Percentiles rank a stretch among this genome's conserved stretches.
Conservation (phyloP, 2,797 vertebrate species). For the Nyctalus aviator region DNA sequence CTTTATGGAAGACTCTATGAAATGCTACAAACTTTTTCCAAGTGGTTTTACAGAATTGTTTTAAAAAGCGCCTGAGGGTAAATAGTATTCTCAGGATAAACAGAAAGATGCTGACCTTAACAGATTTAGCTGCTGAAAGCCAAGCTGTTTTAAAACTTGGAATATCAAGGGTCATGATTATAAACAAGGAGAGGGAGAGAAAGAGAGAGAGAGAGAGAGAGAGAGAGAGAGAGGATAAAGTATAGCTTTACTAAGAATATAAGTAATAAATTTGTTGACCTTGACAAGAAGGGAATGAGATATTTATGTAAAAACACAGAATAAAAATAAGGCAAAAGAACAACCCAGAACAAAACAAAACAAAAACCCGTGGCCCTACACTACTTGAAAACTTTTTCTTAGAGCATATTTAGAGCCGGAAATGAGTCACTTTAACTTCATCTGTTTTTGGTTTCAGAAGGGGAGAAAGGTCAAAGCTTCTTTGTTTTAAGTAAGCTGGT, state of each 20-base stretch:
- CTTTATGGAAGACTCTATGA: slow-evolving; percentile 82
- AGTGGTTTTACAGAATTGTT: slow-evolving; percentile 94
- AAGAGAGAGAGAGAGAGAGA: slow-evolving; percentile 85
- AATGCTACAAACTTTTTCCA: slow-evolving; percentile 88
- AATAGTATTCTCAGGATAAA: slow-evolving; percentile 96
- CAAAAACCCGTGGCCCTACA: slow-evolving; percentile 80
- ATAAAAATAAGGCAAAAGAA: slow-evolving; percentile 72
- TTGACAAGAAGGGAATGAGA: slow-evolving; percentile 81
- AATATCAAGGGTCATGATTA: slow-evolving; percentile 94
- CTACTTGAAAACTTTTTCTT: slow-evolving; percentile 87
- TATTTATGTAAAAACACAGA: slow-evolving; percentile 85
- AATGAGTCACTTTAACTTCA: slow-evolving; percentile 94
- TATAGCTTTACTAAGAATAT: slow-evolving; percentile 68
- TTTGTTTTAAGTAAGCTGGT: slow-evolving; percentile 91
- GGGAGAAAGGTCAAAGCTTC: slow-evolving; percentile 92
- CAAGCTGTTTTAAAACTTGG: slow-evolving; percentile 94
- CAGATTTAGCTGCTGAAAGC: slow-evolving; percentile 95
- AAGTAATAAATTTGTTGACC: slow-evolving; percentile 84
- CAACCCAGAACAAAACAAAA: slow-evolving; percentile 56
- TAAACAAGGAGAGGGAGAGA: slow-evolving; percentile 90
- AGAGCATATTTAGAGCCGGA: slow-evolving; percentile 92
- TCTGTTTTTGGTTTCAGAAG: slow-evolving; percentile 93
- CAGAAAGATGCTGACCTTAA: slow-evolving; percentile 96
- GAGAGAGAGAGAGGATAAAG: slow-evolving; percentile 81
- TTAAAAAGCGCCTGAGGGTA: slow-evolving; percentile 95